Evolutionary conservation across 2,888 invertebrate genomes (phyloP).

Genomic region (Lycia hirtaria): DNA sequence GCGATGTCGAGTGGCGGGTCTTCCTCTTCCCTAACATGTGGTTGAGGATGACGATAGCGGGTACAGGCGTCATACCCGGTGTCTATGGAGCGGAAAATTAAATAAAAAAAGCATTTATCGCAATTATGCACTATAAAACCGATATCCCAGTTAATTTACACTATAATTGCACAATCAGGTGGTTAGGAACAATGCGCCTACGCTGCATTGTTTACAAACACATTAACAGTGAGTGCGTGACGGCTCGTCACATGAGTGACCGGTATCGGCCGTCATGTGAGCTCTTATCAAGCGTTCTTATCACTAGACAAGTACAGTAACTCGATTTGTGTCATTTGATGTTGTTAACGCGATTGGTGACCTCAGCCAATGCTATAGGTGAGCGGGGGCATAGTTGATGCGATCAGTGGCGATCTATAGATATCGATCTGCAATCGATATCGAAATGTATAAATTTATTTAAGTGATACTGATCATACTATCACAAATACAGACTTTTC

Average conservation of each 20-base stretch:
- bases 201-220: conserved; percentile 44
- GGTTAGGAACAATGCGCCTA: conserved; percentile 4
- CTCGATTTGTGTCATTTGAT: conserved; percentile 6
- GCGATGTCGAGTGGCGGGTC: no score
- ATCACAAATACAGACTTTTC: no score
- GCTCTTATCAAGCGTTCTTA: conserved; percentile 50
- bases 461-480: no score
- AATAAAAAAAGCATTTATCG: no score
- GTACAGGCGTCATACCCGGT: no score
- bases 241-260: conserved; percentile 64
- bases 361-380: background rate
- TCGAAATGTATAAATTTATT: no score
- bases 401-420: no score
- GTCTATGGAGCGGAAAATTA: no score
- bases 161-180: conserved; percentile 5
- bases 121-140: background rate
- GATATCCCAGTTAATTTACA: background rate
- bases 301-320: conserved; percentile 12
- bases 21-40: no score
- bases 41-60: no score
- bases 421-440: no score
- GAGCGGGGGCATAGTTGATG: no score
- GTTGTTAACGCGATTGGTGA: background rate
- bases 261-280: conserved; percentile 68
- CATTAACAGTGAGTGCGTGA: conserved; percentile 59